These are phyloP conservation scores for Tenebrio molitor DNA, from an alignment of 1,140 invertebrate species.

Conservation along the genomic window DNA sequence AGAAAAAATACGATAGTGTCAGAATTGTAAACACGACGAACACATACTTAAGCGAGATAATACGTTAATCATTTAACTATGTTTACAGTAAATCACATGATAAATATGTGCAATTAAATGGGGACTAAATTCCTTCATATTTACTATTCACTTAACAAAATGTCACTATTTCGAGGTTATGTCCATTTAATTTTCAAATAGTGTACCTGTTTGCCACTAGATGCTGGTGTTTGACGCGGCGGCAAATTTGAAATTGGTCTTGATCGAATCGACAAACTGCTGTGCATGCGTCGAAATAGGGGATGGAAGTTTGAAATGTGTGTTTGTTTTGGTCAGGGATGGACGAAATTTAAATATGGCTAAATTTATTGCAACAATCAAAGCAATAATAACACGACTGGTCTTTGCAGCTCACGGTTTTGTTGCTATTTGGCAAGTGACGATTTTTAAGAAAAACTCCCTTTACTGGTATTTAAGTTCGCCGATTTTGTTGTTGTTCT, in stretches of 20 bases:
- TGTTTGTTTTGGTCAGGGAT: constrained; percentile 32
- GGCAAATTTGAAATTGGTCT: constrained; percentile 24
- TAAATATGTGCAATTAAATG: constrained; percentile 19
- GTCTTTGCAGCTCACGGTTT: constrained; percentile 85
- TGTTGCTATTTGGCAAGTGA: constrained; percentile 86
- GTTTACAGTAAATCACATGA: constrained; percentile 42
- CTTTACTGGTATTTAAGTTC: constrained; percentile 84
- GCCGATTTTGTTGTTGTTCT: constrained; percentile 80
- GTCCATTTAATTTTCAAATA: neutral
- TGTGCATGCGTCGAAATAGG: constrained; percentile 16
- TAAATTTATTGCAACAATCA: constrained; percentile 82
- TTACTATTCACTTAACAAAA: neutral
- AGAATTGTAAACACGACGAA: constrained; percentile 1
- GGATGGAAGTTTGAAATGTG: constrained; percentile 22
- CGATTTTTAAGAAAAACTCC: constrained; percentile 78
- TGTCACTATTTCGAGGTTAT: constrained; percentile 37
- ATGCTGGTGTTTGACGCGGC: neutral
- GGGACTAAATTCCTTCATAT: constrained; percentile 21
- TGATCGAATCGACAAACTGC: constrained; percentile 5
- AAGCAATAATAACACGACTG: constrained; percentile 83
- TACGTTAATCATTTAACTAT: neutral
- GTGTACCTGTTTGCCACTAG: neutral
- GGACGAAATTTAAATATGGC: constrained; percentile 68
- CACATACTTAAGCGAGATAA: constrained; percentile 1
- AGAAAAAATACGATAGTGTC: neutral